Percentiles rank a stretch among this genome's conserved stretches.
Evolutionary conservation across 1,140 invertebrate genomes (phyloP).

Genomic region (Drosophila littoralis): DNA sequence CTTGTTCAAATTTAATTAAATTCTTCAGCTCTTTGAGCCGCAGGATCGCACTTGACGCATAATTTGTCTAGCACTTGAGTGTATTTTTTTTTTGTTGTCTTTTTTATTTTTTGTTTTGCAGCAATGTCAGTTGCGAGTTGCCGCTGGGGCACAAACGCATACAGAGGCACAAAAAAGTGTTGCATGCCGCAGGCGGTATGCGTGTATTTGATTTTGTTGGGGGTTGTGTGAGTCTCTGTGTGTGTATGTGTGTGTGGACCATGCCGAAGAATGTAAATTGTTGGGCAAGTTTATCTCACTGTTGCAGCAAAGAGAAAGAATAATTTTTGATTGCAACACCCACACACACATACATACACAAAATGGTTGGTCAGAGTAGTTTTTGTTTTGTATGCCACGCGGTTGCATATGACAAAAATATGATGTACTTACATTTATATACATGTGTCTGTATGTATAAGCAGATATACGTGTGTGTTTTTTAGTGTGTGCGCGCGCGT

Average conservation of each 20-base stretch:
- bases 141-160: not conserved
- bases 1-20: slow-evolving; percentile 72
- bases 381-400: slow-evolving; percentile 14
- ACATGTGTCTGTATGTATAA: slow-evolving; percentile 25
- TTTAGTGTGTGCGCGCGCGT: slow-evolving; percentile 27
- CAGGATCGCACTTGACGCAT: slow-evolving; percentile 68
- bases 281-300: slow-evolving; percentile 47
- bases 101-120: slow-evolving; percentile 3
- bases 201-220: not conserved
- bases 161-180: slow-evolving; percentile 16
- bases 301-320: slow-evolving; percentile 34
- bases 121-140: slow-evolving; percentile 23
- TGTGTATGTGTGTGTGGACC: slow-evolving; percentile 6
- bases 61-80: slow-evolving; percentile 60
- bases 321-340: slow-evolving; percentile 20
- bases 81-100: slow-evolving; percentile 4
- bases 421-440: slow-evolving; percentile 41
- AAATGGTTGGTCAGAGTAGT: slow-evolving; percentile 4
- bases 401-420: slow-evolving; percentile 23
- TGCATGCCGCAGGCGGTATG: slow-evolving; percentile 28
- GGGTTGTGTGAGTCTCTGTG: too few species aligned
- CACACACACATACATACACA: slow-evolving; percentile 1
- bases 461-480: not conserved
- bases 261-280: slow-evolving; percentile 43
- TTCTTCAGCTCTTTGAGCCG: slow-evolving; percentile 68